Percentiles rank a stretch among this genome's conserved stretches.
Conservation (phyloP, 2,888 invertebrate genomes). For the Balanococcus diminutus region DNA sequence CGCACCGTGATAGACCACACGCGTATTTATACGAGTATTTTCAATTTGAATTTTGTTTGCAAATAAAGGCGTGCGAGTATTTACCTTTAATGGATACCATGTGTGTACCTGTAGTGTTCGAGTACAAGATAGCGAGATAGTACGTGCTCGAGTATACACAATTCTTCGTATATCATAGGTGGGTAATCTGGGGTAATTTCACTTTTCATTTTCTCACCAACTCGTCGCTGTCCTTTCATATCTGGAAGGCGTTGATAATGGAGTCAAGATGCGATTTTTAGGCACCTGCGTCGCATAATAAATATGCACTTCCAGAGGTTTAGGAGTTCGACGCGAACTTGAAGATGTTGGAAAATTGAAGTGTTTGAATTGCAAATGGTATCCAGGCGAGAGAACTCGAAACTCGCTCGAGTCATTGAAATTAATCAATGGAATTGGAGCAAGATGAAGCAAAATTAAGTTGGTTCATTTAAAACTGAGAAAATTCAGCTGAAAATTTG, state of each 20-base stretch:
- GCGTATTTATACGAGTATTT: not conserved
- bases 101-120: not conserved
- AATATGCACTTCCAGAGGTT: too few relatives aligned
- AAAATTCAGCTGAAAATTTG: too few relatives aligned
- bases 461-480: too few relatives aligned
- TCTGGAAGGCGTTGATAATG: not conserved
- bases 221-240: not conserved
- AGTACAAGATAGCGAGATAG: too few relatives aligned
- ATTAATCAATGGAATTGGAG: too few relatives aligned
- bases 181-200: not conserved
- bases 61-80: conserved; percentile 5
- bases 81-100: not conserved
- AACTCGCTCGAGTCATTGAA: too few relatives aligned
- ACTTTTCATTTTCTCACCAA: not conserved
- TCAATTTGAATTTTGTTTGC: conserved; percentile 12
- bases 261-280: not conserved
- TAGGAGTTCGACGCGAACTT: too few relatives aligned
- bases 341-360: too few relatives aligned
- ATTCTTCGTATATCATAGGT: not conserved
- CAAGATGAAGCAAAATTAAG: too few relatives aligned
- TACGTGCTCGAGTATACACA: not conserved
- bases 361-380: too few relatives aligned
- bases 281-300: not conserved
- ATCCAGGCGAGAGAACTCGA: too few relatives aligned
- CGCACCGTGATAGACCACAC: not conserved